phyloP scores from a whole-genome alignment of 2,797 vertebrate genomes.

The Rhodeus uyekii region DNA sequence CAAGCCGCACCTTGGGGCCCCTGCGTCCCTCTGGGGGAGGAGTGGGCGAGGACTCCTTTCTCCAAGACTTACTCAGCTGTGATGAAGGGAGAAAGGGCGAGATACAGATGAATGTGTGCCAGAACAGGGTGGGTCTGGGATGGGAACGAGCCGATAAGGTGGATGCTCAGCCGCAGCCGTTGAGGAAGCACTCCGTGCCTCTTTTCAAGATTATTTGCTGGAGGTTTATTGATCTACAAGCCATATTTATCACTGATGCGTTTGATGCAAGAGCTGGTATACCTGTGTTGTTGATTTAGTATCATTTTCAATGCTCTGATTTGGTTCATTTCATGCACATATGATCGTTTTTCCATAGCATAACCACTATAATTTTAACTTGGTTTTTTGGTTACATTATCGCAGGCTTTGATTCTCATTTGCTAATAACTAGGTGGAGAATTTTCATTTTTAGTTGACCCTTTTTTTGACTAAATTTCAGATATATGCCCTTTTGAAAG shows the following conservation, averaged over 20 bases:
- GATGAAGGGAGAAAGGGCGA: slow-evolving; percentile 42
- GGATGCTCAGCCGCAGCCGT: slow-evolving; percentile 50
- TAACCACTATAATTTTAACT: slow-evolving; percentile 21
- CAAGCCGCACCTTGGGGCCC: slow-evolving; percentile 25
- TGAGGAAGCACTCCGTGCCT: slow-evolving; percentile 55
- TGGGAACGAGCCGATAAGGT: slow-evolving; percentile 48
- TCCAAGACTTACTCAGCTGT: slow-evolving; percentile 43
- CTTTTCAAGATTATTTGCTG: slow-evolving; percentile 52
- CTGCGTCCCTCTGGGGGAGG: background rate
- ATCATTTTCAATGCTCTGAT: slow-evolving; percentile 19
- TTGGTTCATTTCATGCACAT: slow-evolving; percentile 1
- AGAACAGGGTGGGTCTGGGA: slow-evolving; percentile 27
- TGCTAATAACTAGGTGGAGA: background rate
- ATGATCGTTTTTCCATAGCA: slow-evolving; percentile 3
- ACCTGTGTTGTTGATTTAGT: background rate
- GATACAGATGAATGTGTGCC: slow-evolving; percentile 39
- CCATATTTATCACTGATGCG: slow-evolving; percentile 48
- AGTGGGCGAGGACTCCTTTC: slow-evolving; percentile 12
- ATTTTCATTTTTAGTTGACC: background rate
- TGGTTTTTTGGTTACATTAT: background rate
- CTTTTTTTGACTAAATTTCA: background rate
- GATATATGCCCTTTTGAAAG: slow-evolving; percentile 5
- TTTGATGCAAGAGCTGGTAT: background rate
- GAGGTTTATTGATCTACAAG: slow-evolving; percentile 48
- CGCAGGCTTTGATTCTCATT: background rate